phyloP scores from a whole-genome alignment of 2,888 invertebrate species.

The Auanema sp. region DNA sequence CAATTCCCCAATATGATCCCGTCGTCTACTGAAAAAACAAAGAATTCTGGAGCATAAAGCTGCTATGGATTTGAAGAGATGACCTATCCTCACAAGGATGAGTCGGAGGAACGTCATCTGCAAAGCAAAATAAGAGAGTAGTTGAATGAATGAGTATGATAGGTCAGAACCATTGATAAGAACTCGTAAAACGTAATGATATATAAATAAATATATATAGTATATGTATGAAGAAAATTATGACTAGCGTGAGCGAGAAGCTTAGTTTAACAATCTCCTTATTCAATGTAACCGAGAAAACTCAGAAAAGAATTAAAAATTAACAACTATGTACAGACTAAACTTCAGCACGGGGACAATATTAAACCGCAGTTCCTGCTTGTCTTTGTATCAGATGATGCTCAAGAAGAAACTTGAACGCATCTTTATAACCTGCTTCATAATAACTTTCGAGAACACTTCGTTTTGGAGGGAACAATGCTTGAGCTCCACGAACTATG shows the following conservation, averaged over 20 bases:
- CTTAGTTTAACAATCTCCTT: not conserved
- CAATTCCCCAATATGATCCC: slow-evolving; percentile 48
- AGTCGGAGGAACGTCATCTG: slow-evolving; percentile 26
- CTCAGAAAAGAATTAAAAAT: slow-evolving; percentile 1
- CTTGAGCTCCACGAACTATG: slow-evolving; percentile 62
- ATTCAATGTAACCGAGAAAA: not conserved
- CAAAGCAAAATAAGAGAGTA: not conserved
- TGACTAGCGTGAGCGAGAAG: no score
- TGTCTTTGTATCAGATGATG: slow-evolving; percentile 20
- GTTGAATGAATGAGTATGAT: no score
- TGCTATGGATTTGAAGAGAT: slow-evolving; percentile 24
- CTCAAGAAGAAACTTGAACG: slow-evolving; percentile 62
- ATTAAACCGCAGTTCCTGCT: slow-evolving; percentile 15
- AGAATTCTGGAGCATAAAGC: slow-evolving; percentile 22
- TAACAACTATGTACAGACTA: not conserved
- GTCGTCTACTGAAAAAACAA: slow-evolving; percentile 24
- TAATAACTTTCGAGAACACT: slow-evolving; percentile 62
- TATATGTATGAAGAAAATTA: no score
- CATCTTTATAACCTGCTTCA: slow-evolving; percentile 64
- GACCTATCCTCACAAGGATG: slow-evolving; percentile 19
- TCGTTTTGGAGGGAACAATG: slow-evolving; percentile 65
- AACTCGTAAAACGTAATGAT: no score
- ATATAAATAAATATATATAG: no score
- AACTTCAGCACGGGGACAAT: not conserved
- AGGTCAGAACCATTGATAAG: no score